Percentiles rank a stretch among this genome's conserved stretches.
phyloP scores from a whole-genome alignment of 2,113 vertebrate genomes.

The Nesoenas mayeri region DNA sequence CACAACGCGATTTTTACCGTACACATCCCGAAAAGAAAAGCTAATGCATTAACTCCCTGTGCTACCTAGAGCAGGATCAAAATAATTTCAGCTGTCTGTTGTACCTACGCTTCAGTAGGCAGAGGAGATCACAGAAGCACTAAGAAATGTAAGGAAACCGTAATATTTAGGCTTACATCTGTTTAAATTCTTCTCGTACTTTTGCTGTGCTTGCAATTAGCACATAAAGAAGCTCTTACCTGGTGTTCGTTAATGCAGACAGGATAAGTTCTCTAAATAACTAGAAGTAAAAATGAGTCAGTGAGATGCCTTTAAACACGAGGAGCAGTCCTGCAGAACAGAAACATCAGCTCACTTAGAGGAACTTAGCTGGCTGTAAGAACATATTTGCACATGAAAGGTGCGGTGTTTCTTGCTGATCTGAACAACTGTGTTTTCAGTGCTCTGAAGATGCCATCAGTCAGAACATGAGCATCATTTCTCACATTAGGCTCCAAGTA shows the following conservation, averaged over 20 bases:
- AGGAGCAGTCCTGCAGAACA: neutral
- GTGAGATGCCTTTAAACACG: neutral
- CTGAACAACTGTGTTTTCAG: neutral
- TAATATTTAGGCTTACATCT: neutral
- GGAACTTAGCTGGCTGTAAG: constrained; percentile 15
- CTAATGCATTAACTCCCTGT: neutral
- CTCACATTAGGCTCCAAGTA: neutral
- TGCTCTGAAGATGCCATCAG: neutral
- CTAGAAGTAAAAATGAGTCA: neutral
- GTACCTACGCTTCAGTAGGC: neutral
- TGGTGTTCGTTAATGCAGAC: neutral
- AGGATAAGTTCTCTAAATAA: neutral
- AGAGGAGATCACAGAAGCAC: neutral
- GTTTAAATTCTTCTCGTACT: neutral
- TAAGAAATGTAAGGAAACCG: neutral
- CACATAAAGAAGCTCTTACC: neutral
- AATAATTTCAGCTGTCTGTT: neutral
- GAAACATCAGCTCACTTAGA: constrained; percentile 17
- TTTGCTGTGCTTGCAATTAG: neutral
- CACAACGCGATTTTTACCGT: neutral
- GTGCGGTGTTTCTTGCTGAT: neutral
- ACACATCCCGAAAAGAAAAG: neutral
- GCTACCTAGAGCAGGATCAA: neutral
- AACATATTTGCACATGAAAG: constrained; percentile 36
- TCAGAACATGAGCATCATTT: neutral